Conservation (phyloP, 2,113 vertebrate genomes). For the Catharus minimus region DNA sequence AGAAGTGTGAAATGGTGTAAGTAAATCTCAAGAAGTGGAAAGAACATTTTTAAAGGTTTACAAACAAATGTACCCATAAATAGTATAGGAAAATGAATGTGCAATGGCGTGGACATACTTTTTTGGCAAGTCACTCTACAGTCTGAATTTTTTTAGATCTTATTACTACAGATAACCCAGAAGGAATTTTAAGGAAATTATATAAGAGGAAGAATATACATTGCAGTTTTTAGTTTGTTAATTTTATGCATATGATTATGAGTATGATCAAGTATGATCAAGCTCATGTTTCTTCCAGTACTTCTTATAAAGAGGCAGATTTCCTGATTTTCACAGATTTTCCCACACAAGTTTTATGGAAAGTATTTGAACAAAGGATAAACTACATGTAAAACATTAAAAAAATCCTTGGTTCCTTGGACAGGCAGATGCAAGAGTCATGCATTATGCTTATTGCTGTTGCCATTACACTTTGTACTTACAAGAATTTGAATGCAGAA, state of each 20-base stretch:
- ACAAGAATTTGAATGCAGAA: neutral
- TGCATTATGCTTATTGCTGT: neutral
- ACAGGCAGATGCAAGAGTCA: neutral
- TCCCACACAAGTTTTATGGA: neutral
- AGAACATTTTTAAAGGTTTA: conserved; percentile 21
- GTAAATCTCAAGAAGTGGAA: conserved; percentile 9
- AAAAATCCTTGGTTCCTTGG: neutral
- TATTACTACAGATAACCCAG: neutral
- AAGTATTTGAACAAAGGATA: neutral
- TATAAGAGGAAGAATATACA: neutral
- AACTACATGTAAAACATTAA: neutral
- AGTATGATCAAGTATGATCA: neutral
- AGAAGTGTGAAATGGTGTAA: neutral
- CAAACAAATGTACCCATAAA: conserved; percentile 25
- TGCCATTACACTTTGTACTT: neutral
- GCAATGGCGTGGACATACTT: neutral
- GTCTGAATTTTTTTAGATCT: neutral
- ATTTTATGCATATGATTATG: neutral
- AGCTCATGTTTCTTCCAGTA: neutral
- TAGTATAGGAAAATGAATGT: neutral
- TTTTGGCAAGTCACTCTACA: neutral
- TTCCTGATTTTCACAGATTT: neutral
- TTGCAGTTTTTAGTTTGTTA: neutral
- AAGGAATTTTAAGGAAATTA: neutral
- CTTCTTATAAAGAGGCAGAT: neutral